Evolutionary conservation across 2,888 invertebrate genomes (phyloP), one percentile per base, ranked within the genome.

Genomic region (Luperina testacea): DNA sequence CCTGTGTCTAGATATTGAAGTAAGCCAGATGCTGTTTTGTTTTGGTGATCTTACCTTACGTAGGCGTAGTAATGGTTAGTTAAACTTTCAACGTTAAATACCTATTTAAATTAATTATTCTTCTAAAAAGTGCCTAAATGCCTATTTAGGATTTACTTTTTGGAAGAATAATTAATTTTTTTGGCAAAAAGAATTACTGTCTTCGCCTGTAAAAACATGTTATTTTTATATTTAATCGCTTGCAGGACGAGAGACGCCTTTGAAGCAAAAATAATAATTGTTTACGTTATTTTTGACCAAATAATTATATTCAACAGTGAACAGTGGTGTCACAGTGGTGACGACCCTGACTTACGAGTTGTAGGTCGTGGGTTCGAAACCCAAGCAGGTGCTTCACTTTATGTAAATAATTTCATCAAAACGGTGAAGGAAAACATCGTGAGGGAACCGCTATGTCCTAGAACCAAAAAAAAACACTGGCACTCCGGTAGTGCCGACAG

Each of bases 1-100:
- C 15, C 63, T 61, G 27, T 24, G 9, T 5, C n/a, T 68, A 59
- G 63, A 38, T 76, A 80, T 63, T 45, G 13, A 32, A 72, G n/a
- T 27, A 51, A 64, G 24, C 9, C 11, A 24, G 5, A 27, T 27
- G 8, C 20, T 53, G n/a, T 48, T 48, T 48, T 48, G 24, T 45
- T 3, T n/a, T 67, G n/a, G 42, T 5, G n/a, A n/a, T 15, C 27
- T 27, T 7, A 24, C 13, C 24, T 20, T 24, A 38, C 24, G 24
- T 42, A 13, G 15, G 13, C 20, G 2, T 32, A n/a, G n/a, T 24
- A 42, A 7, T 24, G 24, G 13, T 65, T 42, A 24, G 2, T 7
- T 8, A 38, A 13, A 24, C 38, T 24, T 24, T 13, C 7, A 13
- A 38, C 38, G 7, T 38, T 38, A 17, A 9, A 9, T 63, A 32